A percentile compares a stretch with the other conserved stretches of the same genome.
Conservation (phyloP, 2,113 vertebrate species). For the Phaetusa simplex region DNA sequence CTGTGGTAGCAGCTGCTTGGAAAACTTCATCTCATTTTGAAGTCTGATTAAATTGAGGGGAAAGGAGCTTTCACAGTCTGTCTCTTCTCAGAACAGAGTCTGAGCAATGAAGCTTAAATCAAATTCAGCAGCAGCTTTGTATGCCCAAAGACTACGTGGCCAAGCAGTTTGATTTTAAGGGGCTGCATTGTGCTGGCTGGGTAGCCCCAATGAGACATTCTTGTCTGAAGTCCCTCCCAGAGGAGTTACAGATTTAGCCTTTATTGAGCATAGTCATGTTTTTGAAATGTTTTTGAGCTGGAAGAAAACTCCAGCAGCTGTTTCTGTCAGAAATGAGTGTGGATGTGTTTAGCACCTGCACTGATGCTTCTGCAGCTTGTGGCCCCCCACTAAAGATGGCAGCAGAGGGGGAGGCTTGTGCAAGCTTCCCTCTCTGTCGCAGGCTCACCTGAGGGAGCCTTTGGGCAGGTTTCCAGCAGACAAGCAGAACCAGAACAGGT, state of each 20-base stretch:
- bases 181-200: not conserved
- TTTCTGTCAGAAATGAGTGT: not conserved
- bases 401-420: not conserved
- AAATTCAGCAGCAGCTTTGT: constrained; percentile 8
- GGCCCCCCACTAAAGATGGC: not conserved
- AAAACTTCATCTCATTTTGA: constrained; percentile 37
- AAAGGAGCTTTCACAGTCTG: constrained; percentile 14
- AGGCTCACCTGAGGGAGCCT: not conserved
- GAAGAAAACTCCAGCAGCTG: not conserved
- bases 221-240: not conserved
- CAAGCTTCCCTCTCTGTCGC: not conserved
- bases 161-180: not conserved
- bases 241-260: not conserved
- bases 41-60: constrained; percentile 21
- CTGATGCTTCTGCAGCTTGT: not conserved
- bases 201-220: not conserved
- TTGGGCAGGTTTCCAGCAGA: not conserved
- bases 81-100: constrained; percentile 4
- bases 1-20: constrained; percentile 19
- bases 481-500: not conserved
- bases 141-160: not conserved
- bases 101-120: constrained; percentile 28
- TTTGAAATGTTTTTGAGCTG: not conserved
- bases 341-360: not conserved
- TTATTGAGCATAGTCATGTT: not conserved